These are phyloP conservation scores for Stenodema calcarata DNA, from an alignment of 2,888 invertebrate genomes.

Conservation along the genomic window DNA sequence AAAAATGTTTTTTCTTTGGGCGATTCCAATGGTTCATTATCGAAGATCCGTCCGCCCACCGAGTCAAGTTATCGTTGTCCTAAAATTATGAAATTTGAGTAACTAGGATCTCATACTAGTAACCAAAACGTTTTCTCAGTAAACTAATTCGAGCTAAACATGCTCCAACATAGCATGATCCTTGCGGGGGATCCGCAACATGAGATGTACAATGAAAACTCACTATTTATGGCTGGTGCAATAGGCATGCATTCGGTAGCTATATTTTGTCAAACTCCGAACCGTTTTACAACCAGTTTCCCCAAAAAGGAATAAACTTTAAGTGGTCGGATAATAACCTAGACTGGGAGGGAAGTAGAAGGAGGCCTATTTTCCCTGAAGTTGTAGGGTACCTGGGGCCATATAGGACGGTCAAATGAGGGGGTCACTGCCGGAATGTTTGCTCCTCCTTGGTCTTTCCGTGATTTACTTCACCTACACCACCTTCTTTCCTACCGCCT, in stretches of 20 bases:
- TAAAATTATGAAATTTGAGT: no score
- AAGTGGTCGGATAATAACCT: not conserved
- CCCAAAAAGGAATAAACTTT: not conserved
- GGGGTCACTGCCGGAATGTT: not conserved
- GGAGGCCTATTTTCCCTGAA: not conserved
- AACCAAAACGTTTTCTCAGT: no score
- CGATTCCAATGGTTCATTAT: no score
- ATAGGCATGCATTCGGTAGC: not conserved
- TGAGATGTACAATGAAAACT: not conserved
- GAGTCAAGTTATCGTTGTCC: no score
- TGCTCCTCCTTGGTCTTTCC: not conserved
- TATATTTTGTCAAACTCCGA: not conserved
- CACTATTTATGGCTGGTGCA: not conserved
- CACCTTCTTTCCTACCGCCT: slow-evolving; percentile 8
- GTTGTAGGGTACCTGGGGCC: not conserved
- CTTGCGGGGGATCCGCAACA: no score
- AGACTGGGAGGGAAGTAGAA: not conserved
- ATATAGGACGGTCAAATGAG: not conserved
- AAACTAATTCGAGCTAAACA: no score
- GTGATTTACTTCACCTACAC: not conserved
- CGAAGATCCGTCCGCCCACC: no score
- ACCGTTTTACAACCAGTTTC: not conserved
- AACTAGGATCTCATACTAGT: no score
- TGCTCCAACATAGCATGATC: no score
- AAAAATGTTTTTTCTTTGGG: no score